Percentiles rank a stretch among this genome's conserved stretches.
Conservation (phyloP, 2,113 vertebrate species). For the Ptilorrhoa leucosticta region DNA sequence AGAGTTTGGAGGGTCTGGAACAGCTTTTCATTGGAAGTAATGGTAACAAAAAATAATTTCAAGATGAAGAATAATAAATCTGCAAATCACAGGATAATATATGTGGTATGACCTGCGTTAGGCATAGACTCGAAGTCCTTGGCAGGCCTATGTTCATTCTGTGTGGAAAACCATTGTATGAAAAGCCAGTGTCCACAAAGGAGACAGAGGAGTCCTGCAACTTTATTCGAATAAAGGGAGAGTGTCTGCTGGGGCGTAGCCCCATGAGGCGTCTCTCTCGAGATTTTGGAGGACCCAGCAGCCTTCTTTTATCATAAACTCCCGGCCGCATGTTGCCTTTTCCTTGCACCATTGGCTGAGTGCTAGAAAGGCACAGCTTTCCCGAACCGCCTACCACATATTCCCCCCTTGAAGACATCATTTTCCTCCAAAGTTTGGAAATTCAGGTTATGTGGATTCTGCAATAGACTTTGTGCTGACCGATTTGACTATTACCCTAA, state of each 20-base stretch:
- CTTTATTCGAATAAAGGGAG: not conserved
- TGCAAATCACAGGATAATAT: not conserved
- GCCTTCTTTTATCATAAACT: not conserved
- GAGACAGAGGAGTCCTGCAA: not conserved
- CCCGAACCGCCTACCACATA: fast-evolving
- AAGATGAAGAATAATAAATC: not conserved
- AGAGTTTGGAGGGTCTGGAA: not conserved
- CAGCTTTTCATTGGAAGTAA: not conserved
- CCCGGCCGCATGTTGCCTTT: not conserved
- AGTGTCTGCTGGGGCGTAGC: fast-evolving
- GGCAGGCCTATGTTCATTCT: fast-evolving
- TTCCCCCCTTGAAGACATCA: not conserved
- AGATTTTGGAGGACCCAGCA: not conserved
- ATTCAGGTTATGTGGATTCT: not conserved
- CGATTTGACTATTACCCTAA: not conserved
- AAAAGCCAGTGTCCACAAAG: not conserved
- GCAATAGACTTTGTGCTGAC: not conserved
- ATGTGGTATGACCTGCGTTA: not conserved
- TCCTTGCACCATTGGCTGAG: not conserved
- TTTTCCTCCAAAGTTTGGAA: not conserved
- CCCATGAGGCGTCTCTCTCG: not conserved
- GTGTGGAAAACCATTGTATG: not conserved
- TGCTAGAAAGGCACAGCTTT: not conserved
- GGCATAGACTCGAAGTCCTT: not conserved
- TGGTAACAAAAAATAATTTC: not conserved